Percentiles rank a stretch among this genome's conserved stretches.
phyloP scores from a whole-genome alignment of 1,140 invertebrate genomes.

The Berghia stephanieae region DNA sequence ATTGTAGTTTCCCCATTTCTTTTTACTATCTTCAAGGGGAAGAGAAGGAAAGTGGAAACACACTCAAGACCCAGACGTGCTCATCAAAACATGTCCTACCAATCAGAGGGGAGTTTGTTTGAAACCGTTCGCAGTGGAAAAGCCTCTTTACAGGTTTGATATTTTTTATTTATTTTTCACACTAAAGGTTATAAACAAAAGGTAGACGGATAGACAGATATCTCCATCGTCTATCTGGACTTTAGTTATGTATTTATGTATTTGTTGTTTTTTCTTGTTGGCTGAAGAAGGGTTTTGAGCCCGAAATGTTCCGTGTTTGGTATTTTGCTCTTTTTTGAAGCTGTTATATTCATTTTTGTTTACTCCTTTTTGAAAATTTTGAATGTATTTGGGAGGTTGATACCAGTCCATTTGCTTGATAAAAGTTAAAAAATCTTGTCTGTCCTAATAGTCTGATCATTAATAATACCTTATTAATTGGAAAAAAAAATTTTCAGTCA shows the following conservation, averaged over 20 bases:
- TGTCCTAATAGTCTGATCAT: background rate
- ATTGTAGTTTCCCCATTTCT: background rate
- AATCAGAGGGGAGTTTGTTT: slow-evolving; percentile 64
- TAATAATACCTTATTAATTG: background rate
- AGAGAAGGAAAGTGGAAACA: slow-evolving; percentile 26
- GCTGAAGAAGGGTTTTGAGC: too few species aligned
- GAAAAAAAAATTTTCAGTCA: too few species aligned
- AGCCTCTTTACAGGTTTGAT: slow-evolving; percentile 63
- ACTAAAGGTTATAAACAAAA: background rate
- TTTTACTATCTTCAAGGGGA: background rate
- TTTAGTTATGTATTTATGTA: too few species aligned
- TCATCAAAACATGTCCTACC: slow-evolving; percentile 42
- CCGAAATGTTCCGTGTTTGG: too few species aligned
- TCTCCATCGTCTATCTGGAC: too few species aligned
- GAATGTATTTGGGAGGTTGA: background rate
- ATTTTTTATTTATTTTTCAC: background rate
- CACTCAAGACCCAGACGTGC: slow-evolving; percentile 26
- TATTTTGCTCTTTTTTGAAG: too few species aligned
- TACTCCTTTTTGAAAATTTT: too few species aligned
- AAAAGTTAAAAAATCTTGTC: background rate
- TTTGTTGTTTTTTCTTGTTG: too few species aligned
- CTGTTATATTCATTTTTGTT: too few species aligned
- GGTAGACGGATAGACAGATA: background rate
- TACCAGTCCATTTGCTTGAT: background rate
- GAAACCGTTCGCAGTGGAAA: slow-evolving; percentile 66